Evolutionary conservation across 2,888 invertebrate genomes (phyloP).

Genomic region (Megamerina dolium): DNA sequence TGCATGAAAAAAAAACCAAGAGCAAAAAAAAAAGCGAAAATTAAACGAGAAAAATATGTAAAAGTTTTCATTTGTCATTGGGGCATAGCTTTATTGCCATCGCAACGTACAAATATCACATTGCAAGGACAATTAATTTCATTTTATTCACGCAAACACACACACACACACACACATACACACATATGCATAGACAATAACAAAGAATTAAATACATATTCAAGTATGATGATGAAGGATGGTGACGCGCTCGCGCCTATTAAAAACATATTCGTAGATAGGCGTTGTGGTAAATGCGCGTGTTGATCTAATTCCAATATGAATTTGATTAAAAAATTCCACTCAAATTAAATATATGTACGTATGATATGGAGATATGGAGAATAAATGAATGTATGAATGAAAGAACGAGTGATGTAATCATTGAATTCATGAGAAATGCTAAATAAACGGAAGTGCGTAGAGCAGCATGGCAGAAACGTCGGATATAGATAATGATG

Average conservation of each 20-base stretch:
- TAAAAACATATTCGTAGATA: neutral
- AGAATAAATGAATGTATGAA: neutral
- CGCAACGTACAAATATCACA: neutral
- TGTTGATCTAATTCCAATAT: constrained; percentile 8
- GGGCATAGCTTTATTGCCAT: neutral
- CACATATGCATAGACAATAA: no score
- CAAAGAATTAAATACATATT: neutral
- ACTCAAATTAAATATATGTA: no score
- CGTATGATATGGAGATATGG: neutral
- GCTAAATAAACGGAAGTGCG: no score
- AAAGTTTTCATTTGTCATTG: constrained; percentile 1
- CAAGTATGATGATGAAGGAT: neutral
- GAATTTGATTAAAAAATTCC: constrained; percentile 12
- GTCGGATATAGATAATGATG: no score
- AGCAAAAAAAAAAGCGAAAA: no score
- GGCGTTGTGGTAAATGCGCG: neutral
- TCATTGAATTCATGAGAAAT: no score
- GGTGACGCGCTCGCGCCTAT: neutral
- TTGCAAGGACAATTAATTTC: no score
- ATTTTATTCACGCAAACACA: no score
- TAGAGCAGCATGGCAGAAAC: no score
- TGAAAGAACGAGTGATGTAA: constrained; percentile 4
- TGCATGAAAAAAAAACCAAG: no score
- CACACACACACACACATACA: neutral
- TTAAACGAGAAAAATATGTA: neutral